Evolutionary conservation across 1,140 invertebrate species (phyloP), one percentile per base, ranked within the genome.

Genomic region (Anastrepha ludens): DNA sequence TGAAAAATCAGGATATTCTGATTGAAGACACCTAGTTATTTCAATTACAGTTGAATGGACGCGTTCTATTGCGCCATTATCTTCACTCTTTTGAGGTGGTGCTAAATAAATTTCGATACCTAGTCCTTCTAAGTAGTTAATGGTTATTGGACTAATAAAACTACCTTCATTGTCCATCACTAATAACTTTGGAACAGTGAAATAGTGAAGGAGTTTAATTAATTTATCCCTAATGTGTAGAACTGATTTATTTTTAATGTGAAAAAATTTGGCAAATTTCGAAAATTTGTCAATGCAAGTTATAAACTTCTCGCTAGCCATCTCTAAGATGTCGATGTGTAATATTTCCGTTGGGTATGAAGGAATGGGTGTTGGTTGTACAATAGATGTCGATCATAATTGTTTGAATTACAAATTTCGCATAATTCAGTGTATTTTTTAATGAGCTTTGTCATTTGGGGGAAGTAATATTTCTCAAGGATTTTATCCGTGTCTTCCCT

Each of bases 251-350:
- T 85, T 59, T 60, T 85, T 87, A 3, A 88, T 39, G 41, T 65
- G 39, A 29, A 87, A 88, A 59, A 87, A 70, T 86, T 88, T 87
- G 11, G n/a, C 86, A 62, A 88, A 87, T 86, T 87, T 88, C 4
- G 86, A 87, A 81, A 87, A 88, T 55, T 88, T 88, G 50, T 88
- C 88, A 7, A 87, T 15, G 29, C 86, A 87, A 29, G 47, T 62
- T 1, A 88, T 47, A 64, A 62, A 88, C 78, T 88, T 85, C 41
- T 87, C 86, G 15, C 58, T 39, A n/a, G 74, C 17, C 5, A 88
- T 29, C 15, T 81, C 50, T 9, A 88, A 17, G 2, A 87, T 87
- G 50, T 87, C 50, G 0, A 87, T 78, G 58, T 86, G 87, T 3
- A 88, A 65, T 20, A 88, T 88, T 85, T 88, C 44, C 11, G 17